Conservation (phyloP, 2,888 invertebrate genomes). For the Psylliodes chrysocephalus region DNA sequence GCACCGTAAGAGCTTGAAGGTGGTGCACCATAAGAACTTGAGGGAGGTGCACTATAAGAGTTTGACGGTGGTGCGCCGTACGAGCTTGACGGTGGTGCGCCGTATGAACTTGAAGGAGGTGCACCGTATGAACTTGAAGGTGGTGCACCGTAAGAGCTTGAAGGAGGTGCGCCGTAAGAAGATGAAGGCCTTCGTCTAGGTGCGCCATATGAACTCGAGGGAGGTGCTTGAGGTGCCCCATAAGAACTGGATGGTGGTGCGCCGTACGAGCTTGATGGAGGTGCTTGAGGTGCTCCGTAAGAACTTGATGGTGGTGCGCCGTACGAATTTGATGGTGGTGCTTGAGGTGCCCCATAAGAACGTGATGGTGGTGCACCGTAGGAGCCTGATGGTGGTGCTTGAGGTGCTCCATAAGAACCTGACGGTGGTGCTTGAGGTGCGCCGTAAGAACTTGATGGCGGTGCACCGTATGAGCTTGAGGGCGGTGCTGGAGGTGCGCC, state of each 20-base stretch:
- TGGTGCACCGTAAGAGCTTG: constrained; percentile 55
- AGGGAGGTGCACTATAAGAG: constrained; percentile 45
- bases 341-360: constrained; percentile 59
- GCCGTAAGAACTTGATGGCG: constrained; percentile 55
- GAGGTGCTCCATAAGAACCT: constrained; percentile 62
- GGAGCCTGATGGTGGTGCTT: constrained; percentile 60
- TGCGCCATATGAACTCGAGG: constrained; percentile 59
- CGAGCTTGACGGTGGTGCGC: constrained; percentile 50
- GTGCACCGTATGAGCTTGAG: constrained; percentile 62
- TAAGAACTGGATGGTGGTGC: constrained; percentile 61
- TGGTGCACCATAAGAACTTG: constrained; percentile 50
- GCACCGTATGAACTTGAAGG: constrained; percentile 58
- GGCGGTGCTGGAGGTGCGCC: constrained; percentile 62
- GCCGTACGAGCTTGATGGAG: constrained; percentile 62
- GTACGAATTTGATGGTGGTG: constrained; percentile 62
- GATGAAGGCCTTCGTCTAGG: constrained; percentile 57
- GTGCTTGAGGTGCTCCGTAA: constrained; percentile 61
- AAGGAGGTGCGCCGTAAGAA: constrained; percentile 59
- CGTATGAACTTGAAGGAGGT: constrained; percentile 52
- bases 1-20: constrained; percentile 63
- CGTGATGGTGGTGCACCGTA: constrained; percentile 56
- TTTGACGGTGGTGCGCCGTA: constrained; percentile 54
- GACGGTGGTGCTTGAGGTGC: constrained; percentile 57
- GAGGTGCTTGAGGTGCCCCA: constrained; percentile 62
- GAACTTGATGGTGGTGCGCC: constrained; percentile 56